phyloP scores from a whole-genome alignment of 2,797 vertebrate species.

The Ara ararauna region DNA sequence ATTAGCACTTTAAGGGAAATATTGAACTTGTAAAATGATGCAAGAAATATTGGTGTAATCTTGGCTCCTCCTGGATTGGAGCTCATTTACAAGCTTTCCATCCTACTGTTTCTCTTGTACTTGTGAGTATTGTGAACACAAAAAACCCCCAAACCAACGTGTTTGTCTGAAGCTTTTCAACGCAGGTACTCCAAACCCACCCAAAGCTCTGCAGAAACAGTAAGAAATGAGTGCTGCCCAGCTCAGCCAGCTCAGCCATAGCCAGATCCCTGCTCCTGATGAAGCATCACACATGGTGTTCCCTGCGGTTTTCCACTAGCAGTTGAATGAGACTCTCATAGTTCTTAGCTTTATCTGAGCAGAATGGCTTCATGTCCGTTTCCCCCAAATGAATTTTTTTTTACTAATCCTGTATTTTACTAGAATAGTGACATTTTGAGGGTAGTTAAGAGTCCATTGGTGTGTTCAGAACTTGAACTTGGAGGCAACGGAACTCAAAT shows the following conservation, averaged over 20 bases:
- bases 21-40: constrained; percentile 64
- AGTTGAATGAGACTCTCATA: background rate
- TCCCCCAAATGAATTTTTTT: accelerated
- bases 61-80: background rate
- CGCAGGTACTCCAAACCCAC: background rate
- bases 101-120: background rate
- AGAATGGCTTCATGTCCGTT: background rate
- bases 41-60: background rate
- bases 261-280: background rate
- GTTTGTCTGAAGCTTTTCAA: background rate
- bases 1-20: constrained; percentile 65
- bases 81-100: background rate
- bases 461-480: background rate
- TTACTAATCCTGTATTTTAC: background rate
- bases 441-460: background rate
- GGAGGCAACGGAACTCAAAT: background rate
- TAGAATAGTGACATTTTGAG: background rate
- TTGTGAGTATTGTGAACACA: background rate
- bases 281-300: background rate
- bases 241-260: background rate
- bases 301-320: background rate
- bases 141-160: accelerated
- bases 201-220: background rate
- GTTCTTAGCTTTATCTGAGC: background rate
- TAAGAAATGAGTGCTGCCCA: background rate